Percentiles rank a stretch among this genome's conserved stretches.
These are phyloP conservation scores for Entomobrya multifasciata DNA, from an alignment of 2,888 invertebrate genomes.

Conservation along the genomic window DNA sequence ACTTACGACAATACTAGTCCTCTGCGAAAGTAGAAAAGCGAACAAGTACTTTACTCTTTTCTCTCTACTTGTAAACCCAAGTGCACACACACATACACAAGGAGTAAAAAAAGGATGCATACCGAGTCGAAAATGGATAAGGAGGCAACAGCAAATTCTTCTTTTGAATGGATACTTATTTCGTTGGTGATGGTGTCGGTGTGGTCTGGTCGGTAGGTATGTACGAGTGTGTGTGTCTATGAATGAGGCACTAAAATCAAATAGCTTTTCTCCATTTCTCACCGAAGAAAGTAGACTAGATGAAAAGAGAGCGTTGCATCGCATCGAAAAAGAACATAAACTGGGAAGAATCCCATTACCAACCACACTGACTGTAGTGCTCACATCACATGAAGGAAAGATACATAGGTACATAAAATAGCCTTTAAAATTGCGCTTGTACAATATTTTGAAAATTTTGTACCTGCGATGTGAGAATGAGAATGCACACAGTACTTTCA, in stretches of 20 bases:
- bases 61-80: neutral
- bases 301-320: neutral
- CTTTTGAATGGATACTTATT: neutral
- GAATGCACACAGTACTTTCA: too few species aligned
- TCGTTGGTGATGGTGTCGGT: neutral
- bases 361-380: neutral
- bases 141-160: conserved; percentile 10
- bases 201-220: neutral
- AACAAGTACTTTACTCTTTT: too few species aligned
- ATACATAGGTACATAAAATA: too few species aligned
- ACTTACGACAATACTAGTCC: too few species aligned
- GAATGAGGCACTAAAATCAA: conserved; percentile 68
- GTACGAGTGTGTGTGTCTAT: conserved; percentile 26
- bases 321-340: too few species aligned
- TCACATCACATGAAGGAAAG: too few species aligned
- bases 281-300: neutral
- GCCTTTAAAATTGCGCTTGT: too few species aligned
- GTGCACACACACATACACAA: neutral
- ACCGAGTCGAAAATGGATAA: too few species aligned
- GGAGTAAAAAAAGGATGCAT: neutral
- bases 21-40: conserved; percentile 48
- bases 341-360: conserved; percentile 42
- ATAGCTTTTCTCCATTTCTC: conserved; percentile 44
- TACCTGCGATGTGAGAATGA: too few species aligned
- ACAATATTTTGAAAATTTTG: too few species aligned